A percentile compares a stretch with the other conserved stretches of the same genome.
These are phyloP conservation scores for Allolobophora icterica DNA, from an alignment of 2,888 invertebrate genomes.

Conservation along the genomic window DNA sequence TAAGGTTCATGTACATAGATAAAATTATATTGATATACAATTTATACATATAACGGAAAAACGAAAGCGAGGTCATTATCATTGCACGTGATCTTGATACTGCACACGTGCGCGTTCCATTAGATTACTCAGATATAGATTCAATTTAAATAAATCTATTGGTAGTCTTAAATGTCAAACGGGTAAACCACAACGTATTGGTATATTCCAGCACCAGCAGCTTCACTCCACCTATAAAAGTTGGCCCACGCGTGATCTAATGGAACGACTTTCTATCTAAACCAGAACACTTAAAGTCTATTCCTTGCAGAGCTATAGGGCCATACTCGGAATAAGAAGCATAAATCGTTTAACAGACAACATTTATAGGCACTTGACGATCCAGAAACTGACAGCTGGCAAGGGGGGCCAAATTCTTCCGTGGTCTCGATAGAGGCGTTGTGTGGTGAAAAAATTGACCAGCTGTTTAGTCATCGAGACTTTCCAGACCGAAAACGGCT, in stretches of 20 bases:
- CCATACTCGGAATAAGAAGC: not conserved
- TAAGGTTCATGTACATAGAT: too few species aligned
- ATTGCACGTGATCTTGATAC: not conserved
- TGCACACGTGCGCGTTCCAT: not conserved
- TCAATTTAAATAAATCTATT: conserved; percentile 17
- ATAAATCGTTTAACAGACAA: not conserved
- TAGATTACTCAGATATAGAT: not conserved
- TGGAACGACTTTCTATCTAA: not conserved
- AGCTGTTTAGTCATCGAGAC: not conserved
- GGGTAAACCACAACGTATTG: not conserved
- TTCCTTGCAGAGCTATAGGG: not conserved
- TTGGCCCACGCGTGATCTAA: not conserved
- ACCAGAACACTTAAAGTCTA: not conserved
- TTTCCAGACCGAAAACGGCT: not conserved
- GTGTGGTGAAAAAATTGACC: not conserved
- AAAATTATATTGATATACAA: too few species aligned
- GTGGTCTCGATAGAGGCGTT: too few species aligned
- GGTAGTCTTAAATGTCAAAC: not conserved
- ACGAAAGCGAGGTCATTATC: not conserved
- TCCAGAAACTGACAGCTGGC: not conserved
- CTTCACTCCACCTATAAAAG: not conserved
- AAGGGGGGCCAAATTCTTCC: not conserved
- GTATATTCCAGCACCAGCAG: not conserved
- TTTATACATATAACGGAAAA: not conserved
- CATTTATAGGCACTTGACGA: not conserved